Conservation (phyloP, 64 coral and sea anemone species). For the Porites lutea region DNA sequence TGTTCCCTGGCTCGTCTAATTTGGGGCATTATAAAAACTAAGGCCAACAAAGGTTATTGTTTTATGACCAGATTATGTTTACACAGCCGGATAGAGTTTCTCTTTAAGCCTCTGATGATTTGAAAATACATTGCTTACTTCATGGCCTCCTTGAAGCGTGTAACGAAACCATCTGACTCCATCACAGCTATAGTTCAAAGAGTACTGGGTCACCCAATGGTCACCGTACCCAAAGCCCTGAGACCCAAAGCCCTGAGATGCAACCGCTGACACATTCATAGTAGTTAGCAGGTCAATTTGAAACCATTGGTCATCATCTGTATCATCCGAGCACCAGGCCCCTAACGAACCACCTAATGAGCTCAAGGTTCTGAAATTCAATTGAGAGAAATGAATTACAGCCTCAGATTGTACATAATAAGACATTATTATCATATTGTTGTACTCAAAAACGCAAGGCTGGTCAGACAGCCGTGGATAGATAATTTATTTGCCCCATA, state of each 20-base stretch:
- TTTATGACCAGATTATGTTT: too few species aligned
- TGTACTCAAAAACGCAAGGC: too few species aligned
- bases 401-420: not conserved
- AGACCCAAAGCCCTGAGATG: conserved; percentile 81
- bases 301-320: conserved; percentile 68
- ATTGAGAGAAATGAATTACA: not conserved
- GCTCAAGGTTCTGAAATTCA: not conserved
- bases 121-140: conserved; percentile 3
- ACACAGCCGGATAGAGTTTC: too few species aligned
- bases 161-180: conserved; percentile 72
- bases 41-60: not conserved
- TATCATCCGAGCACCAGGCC: conserved; percentile 71
- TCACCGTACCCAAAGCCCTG: not conserved
- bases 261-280: conserved; percentile 53
- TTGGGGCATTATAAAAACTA: too few species aligned
- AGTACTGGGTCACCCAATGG: conserved; percentile 87
- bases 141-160: not conserved
- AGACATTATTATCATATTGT: too few species aligned
- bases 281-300: conserved; percentile 70
- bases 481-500: too few species aligned
- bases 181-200: conserved; percentile 83
- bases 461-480: too few species aligned
- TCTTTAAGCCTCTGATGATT: too few species aligned
- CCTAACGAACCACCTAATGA: too few species aligned
- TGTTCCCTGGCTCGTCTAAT: not conserved